Conservation (phyloP, 2,113 vertebrate genomes). For the Piaya cayana region DNA sequence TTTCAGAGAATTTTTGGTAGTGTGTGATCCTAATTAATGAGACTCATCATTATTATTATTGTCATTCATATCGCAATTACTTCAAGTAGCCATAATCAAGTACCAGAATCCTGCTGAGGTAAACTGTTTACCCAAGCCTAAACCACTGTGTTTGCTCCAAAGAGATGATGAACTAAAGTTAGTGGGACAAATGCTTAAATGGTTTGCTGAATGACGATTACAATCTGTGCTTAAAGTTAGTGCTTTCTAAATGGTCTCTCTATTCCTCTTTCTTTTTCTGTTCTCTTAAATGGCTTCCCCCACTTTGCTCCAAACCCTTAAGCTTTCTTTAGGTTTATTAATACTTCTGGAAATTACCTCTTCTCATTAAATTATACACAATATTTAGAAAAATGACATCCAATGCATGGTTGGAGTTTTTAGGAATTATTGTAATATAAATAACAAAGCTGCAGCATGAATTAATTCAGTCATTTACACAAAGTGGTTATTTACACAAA, state of each 20-base stretch:
- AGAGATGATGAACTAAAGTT: background rate
- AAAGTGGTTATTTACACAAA: background rate
- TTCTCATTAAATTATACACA: background rate
- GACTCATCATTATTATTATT: background rate
- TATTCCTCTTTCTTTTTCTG: too few species aligned
- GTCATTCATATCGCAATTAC: background rate
- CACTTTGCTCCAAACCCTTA: background rate
- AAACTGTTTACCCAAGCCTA: background rate
- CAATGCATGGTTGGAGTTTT: rapidly evolving
- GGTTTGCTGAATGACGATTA: background rate
- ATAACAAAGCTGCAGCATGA: background rate
- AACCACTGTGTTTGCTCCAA: background rate
- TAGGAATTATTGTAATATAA: background rate
- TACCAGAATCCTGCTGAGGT: background rate
- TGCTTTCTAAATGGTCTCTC: background rate
- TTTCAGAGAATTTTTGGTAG: background rate
- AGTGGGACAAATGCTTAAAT: background rate
- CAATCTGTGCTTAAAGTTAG: background rate
- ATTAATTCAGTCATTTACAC: background rate
- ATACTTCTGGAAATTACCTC: background rate
- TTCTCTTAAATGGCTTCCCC: too few species aligned
- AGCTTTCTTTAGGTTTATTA: background rate
- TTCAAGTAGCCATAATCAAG: background rate
- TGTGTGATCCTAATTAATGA: background rate
- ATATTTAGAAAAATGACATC: background rate